Evolutionary conservation across 2,888 invertebrate genomes (phyloP), one percentile per base, ranked within the genome.

Genomic region (Achlya flavicornis): DNA sequence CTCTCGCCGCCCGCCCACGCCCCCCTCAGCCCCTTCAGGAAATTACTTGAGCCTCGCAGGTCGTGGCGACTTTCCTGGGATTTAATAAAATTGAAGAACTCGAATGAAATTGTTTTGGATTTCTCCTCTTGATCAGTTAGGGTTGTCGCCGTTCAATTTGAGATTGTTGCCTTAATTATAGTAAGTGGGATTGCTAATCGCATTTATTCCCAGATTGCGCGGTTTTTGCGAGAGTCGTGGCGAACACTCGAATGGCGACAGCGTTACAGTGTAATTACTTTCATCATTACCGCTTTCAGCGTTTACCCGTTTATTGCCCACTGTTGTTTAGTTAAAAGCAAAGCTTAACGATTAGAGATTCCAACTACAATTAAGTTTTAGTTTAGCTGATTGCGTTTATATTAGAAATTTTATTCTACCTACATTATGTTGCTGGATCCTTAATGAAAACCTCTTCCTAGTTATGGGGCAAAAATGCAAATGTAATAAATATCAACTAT

Each of bases 81-180:
- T 91, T 90, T 89, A 91, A 91, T 89, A 91, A 91, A 90, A 91
- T 90, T 89, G 88, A 90, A 88, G 87, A 86, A 86, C 85, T 87
- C 81, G 73, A 87, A 86, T 87, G 86, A 88, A 90, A 92, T 89
- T 90, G 90, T 90, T 90, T 91, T 84, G 85, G 86, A 89, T 87
- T 88, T 86, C 79, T 81, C 83, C 77, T 83, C 80, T 77, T 85
- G 86, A 90, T 88, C 87, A 85, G 85, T 83, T 86, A 77, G 79
- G 79, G 80, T 80, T 80, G 82, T 81, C 83, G 78, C 77, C 78
- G 79, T 81, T 85, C 83, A 81, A 79, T 78, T 75, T 77, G 74
- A 80, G 75, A 81, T 82, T 85, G 84, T 79, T 80, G 77, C 81
- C 83, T 86, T 88, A 85, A 90, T 90, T 86, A 88, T 83, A 77